phyloP scores from a whole-genome alignment of 2,888 invertebrate species.

The Argyresthia goedartella region DNA sequence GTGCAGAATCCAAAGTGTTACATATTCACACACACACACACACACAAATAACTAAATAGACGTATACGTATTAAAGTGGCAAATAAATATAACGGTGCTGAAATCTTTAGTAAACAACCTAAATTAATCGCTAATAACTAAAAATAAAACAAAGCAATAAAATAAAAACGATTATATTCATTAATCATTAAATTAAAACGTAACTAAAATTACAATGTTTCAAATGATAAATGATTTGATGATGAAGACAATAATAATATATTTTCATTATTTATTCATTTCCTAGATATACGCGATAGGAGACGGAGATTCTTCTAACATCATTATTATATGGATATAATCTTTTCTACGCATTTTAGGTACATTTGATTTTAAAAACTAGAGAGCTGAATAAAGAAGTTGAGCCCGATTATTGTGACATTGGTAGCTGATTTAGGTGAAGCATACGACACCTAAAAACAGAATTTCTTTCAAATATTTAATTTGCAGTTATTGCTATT shows the following conservation, averaged over 20 bases:
- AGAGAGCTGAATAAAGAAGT: too few relatives aligned
- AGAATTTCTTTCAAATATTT: too few relatives aligned
- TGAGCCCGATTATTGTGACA: too few relatives aligned
- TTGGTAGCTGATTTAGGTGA: too few relatives aligned
- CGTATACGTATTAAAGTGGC: not conserved
- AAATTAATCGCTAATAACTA: constrained; percentile 36
- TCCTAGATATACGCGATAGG: constrained; percentile 20
- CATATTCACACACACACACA: too few relatives aligned
- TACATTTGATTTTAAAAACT: too few relatives aligned
- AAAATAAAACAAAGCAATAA: constrained; percentile 61
- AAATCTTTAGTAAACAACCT: not conserved
- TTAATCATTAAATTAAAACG: constrained; percentile 46
- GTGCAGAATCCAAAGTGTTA: constrained; percentile 1
- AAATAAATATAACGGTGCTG: not conserved
- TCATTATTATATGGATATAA: constrained; percentile 28
- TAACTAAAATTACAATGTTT: constrained; percentile 49
- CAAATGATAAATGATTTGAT: constrained; percentile 30
- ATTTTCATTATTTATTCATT: not conserved
- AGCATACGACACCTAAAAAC: too few relatives aligned
- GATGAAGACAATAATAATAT: constrained; percentile 3
- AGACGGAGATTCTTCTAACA: constrained; percentile 61
- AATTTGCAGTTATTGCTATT: too few relatives aligned
- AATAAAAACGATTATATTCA: constrained; percentile 70
- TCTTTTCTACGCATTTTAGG: too few relatives aligned
- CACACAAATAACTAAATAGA: too few relatives aligned